phyloP scores from a whole-genome alignment of 2,113 vertebrate genomes.

The Pterophyllum scalare region DNA sequence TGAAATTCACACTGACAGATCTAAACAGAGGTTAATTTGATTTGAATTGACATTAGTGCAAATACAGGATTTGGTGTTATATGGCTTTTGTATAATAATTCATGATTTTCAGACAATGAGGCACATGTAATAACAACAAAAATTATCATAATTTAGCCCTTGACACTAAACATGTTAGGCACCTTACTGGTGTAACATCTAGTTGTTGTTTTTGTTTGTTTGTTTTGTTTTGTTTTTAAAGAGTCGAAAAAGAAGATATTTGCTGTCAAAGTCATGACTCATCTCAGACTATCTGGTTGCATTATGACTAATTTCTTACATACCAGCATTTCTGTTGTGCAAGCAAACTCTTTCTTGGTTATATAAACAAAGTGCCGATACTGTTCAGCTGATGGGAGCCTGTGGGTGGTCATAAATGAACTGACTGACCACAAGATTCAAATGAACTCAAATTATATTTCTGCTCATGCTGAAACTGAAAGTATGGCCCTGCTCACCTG shows the following conservation, averaged over 20 bases:
- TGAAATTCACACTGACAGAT: not conserved
- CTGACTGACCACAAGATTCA: not conserved
- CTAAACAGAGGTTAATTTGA: not conserved
- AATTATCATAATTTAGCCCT: not conserved
- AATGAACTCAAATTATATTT: not conserved
- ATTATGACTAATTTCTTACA: not conserved
- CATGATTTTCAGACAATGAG: not conserved
- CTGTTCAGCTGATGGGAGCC: accelerated
- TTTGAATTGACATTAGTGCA: accelerated
- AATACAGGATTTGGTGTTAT: not conserved
- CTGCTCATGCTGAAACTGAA: not conserved
- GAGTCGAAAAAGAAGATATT: not conserved
- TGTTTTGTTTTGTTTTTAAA: not conserved
- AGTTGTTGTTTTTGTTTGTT: not conserved
- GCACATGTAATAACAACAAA: not conserved
- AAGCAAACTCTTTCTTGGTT: not conserved
- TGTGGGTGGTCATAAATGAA: not conserved
- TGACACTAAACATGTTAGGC: not conserved
- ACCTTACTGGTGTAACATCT: not conserved
- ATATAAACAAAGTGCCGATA: too few relatives aligned
- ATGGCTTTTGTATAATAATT: not conserved
- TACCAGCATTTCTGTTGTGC: not conserved
- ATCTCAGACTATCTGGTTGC: not conserved
- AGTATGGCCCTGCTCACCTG: not conserved
- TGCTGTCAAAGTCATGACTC: not conserved